Evolutionary conservation across 2,797 vertebrate genomes (phyloP).

Genomic region (Pteronotus mesoamericanus): DNA sequence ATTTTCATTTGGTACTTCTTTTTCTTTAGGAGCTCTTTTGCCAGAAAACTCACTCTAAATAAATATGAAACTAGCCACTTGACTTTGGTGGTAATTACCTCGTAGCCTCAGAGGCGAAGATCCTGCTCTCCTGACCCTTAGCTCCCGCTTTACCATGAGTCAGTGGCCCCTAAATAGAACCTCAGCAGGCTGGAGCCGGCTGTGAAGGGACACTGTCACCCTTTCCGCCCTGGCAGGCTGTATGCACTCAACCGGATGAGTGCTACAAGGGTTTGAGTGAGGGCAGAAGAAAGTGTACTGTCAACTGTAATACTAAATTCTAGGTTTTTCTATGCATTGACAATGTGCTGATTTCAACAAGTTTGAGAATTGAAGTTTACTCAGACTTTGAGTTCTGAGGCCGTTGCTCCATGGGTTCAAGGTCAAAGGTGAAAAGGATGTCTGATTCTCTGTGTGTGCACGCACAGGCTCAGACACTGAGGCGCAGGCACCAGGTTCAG

Average conservation of each 20-base stretch:
- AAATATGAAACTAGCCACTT: constrained; percentile 40
- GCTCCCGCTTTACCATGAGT: not conserved
- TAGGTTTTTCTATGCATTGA: not conserved
- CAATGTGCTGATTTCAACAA: not conserved
- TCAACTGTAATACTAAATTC: not conserved
- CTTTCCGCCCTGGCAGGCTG: not conserved
- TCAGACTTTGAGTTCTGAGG: not conserved
- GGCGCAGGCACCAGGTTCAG: not conserved
- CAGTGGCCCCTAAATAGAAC: constrained; percentile 56
- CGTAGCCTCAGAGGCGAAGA: not conserved
- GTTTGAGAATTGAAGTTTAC: not conserved
- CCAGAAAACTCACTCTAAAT: not conserved
- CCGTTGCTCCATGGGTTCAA: not conserved
- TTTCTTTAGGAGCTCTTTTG: constrained; percentile 5
- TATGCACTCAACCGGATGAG: not conserved
- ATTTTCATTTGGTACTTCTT: not conserved
- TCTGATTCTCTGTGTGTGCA: not conserved
- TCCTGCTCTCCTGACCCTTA: not conserved
- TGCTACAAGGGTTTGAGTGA: not conserved
- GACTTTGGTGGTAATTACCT: not conserved
- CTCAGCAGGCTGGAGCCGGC: not conserved
- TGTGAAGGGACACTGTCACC: not conserved
- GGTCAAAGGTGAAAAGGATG: not conserved
- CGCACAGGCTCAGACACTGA: not conserved
- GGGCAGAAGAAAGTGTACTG: not conserved